A percentile compares a stretch with the other conserved stretches of the same genome.
phyloP scores from a whole-genome alignment of 2,113 vertebrate genomes.

The Cinclus cinclus region DNA sequence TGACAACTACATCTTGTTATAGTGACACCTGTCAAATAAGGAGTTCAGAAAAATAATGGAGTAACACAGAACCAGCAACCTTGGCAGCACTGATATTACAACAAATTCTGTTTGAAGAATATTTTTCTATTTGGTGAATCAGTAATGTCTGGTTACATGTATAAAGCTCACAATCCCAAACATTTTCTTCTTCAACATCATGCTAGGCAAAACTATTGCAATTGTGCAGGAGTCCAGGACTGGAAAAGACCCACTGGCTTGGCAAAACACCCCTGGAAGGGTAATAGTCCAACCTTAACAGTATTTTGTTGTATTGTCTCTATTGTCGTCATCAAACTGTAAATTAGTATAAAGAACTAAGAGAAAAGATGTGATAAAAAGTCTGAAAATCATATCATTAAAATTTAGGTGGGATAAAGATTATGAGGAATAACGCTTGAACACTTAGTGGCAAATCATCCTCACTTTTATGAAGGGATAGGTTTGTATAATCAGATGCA shows the following conservation, averaged over 20 bases:
- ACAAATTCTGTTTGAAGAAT: background rate
- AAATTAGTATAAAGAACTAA: background rate
- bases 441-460: background rate
- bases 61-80: background rate
- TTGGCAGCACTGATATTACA: background rate
- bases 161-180: background rate
- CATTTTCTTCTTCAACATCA: background rate
- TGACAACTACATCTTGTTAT: background rate
- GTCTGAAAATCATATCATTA: background rate
- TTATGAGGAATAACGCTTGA: background rate
- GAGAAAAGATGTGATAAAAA: background rate
- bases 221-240: background rate
- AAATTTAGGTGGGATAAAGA: background rate
- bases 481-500: background rate
- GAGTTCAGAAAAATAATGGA: background rate
- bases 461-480: background rate
- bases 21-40: background rate
- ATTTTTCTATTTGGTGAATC: background rate
- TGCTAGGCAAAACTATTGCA: background rate
- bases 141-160: background rate
- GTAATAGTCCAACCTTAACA: background rate
- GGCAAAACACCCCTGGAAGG: background rate
- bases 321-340: background rate
- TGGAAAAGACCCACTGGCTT: background rate
- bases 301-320: background rate